These are phyloP conservation scores for Agapornis canus DNA, from an alignment of 2,797 vertebrate genomes.

Conservation along the genomic window DNA sequence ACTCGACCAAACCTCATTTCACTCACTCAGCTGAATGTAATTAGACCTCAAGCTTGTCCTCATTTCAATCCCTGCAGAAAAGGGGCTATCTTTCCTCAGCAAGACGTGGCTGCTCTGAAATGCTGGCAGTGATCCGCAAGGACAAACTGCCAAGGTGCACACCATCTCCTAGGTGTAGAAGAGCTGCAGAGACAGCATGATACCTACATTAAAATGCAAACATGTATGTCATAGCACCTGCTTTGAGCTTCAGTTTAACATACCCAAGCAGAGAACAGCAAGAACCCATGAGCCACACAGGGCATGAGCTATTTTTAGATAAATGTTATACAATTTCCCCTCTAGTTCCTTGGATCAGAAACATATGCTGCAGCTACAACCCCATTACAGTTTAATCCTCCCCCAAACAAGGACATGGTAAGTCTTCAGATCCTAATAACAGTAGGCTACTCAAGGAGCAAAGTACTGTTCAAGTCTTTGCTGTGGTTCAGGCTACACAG, in stretches of 20 bases:
- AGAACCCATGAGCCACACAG: background rate
- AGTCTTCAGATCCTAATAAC: background rate
- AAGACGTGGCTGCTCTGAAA: background rate
- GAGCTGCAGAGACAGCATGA: background rate
- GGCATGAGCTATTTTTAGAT: background rate
- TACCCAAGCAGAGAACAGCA: background rate
- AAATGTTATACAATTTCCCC: background rate
- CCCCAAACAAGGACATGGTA: background rate
- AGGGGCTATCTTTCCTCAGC: background rate
- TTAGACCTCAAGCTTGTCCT: background rate
- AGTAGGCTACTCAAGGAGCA: background rate
- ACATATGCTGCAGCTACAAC: conserved; percentile 22
- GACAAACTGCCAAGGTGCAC: background rate
- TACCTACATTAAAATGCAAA: background rate
- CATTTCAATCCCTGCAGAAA: background rate
- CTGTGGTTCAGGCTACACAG: background rate
- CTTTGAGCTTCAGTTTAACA: background rate
- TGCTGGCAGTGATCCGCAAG: background rate
- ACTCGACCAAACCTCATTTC: background rate
- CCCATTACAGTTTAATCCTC: background rate
- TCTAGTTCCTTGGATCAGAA: conserved; percentile 14
- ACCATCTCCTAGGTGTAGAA: background rate
- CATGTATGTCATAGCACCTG: background rate
- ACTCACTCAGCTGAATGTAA: conserved; percentile 19
- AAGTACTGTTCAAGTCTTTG: background rate